Percentiles rank a stretch among this genome's conserved stretches.
phyloP scores from a whole-genome alignment of 1,140 invertebrate genomes.

The Holotrichia oblita region DNA sequence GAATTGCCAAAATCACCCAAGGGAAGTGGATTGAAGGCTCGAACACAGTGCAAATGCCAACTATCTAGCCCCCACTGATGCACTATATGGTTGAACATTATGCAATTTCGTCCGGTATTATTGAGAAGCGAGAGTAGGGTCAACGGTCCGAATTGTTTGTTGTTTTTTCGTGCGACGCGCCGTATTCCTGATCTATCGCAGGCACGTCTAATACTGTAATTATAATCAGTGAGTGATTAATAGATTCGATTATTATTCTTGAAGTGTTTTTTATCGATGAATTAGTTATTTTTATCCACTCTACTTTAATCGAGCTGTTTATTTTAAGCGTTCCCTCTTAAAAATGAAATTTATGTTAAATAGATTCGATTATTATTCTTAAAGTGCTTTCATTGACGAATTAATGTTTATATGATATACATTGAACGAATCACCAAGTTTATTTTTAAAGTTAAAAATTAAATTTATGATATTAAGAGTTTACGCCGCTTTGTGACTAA shows the following conservation, averaged over 20 bases:
- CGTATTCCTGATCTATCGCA: background rate
- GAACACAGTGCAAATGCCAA: background rate
- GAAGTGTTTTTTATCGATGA: too few relatives aligned
- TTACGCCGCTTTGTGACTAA: too few relatives aligned
- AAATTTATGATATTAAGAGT: too few relatives aligned
- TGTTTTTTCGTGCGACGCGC: slow-evolving; percentile 15
- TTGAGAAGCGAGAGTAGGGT: slow-evolving; percentile 25
- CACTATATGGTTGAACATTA: slow-evolving; percentile 20
- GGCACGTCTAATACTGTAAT: background rate
- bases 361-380: too few relatives aligned
- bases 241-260: background rate
- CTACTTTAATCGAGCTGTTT: too few relatives aligned
- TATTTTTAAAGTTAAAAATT: too few relatives aligned
- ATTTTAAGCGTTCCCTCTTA: too few relatives aligned
- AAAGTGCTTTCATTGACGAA: too few relatives aligned
- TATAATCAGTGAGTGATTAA: background rate
- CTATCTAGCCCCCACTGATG: background rate
- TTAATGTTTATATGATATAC: too few relatives aligned
- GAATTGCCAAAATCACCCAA: slow-evolving; percentile 38
- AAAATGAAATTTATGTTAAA: too few relatives aligned
- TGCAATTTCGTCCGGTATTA: slow-evolving; percentile 22
- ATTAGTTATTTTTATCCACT: too few relatives aligned
- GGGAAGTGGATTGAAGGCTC: slow-evolving; percentile 16
- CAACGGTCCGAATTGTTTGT: slow-evolving; percentile 36
- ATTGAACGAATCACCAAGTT: too few relatives aligned